Evolutionary conservation across 2,888 invertebrate species (phyloP), one percentile per base, ranked within the genome.

Genomic region (Archips crataeganus): DNA sequence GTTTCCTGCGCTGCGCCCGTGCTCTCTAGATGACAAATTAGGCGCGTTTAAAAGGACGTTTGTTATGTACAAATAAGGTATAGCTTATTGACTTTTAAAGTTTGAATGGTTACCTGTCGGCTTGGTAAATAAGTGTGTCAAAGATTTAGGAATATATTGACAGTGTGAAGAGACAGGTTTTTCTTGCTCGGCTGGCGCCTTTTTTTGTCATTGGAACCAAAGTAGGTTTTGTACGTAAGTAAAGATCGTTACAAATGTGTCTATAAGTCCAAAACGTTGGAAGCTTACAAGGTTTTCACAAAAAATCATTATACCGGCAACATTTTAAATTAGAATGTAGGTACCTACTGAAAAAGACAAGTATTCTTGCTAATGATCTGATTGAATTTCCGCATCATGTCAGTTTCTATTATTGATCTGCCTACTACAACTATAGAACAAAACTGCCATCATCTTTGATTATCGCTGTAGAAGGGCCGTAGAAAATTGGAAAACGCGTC

Each of bases 1-100:
- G 86, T 93, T 92, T 94, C 94, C 94, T 91, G 81, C 81, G 77
- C 93, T 91, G 81, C 81, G 77, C 76, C 71, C 78, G 79, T 77
- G 77, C 76, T 82, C 79, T 82, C 79, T 80, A 80, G 78, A 80
- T 80, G 78, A 84, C 84, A 84, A 85, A 85, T 87, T 84, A 84
- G 85, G 83, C 85, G 83, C 66, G 69, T 73, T 82, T 82, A 82
- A 84, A 79, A 80, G 79, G 79, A 78, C 80, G 68, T 67, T 74
- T 77, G 84, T 80, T 85, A 87, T 87, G 77, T 87, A 82, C 81
- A 77, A 80, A 81, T 78, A 80, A 75, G 77, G 77, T 76, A 79
- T 79, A 66, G 78, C 70, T 72, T 84, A 81, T 84, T 83, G 84
- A 82, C 82, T 80, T 77, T 76, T 72, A 77, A 78, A 70, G 77